A percentile compares a stretch with the other conserved stretches of the same genome.
These are phyloP conservation scores for Bettongia penicillata DNA, from an alignment of 2,113 vertebrate genomes.

Conservation along the genomic window DNA sequence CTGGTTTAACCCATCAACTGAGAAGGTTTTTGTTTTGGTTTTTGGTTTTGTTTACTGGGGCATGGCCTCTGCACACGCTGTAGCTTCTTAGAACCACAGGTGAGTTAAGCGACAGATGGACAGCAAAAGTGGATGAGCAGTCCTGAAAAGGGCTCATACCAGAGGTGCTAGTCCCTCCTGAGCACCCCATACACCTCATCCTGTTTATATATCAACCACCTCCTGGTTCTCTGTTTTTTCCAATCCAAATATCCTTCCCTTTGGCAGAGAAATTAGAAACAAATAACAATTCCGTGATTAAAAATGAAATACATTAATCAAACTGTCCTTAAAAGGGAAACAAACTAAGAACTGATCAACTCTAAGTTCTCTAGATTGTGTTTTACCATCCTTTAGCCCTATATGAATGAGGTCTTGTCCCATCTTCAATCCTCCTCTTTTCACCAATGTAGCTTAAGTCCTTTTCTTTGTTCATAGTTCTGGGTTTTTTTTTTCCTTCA, in stretches of 20 bases:
- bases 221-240: background rate
- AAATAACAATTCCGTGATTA: background rate
- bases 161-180: background rate
- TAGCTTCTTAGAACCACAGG: background rate
- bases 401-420: background rate
- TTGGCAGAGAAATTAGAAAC: background rate
- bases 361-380: background rate
- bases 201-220: background rate
- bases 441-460: background rate
- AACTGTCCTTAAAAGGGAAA: background rate
- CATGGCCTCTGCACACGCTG: background rate
- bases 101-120: background rate
- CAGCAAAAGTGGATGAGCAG: too few relatives aligned
- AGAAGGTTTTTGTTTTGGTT: too few relatives aligned
- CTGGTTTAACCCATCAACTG: too few relatives aligned
- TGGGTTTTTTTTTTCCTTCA: background rate
- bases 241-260: background rate
- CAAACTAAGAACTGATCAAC: background rate
- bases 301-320: background rate
- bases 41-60: too few relatives aligned
- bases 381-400: background rate
- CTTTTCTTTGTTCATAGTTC: background rate
- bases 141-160: background rate
- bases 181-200: background rate
- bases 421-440: background rate